Evolutionary conservation across 2,113 vertebrate genomes (phyloP).

Genomic region (Eubucco bourcierii): DNA sequence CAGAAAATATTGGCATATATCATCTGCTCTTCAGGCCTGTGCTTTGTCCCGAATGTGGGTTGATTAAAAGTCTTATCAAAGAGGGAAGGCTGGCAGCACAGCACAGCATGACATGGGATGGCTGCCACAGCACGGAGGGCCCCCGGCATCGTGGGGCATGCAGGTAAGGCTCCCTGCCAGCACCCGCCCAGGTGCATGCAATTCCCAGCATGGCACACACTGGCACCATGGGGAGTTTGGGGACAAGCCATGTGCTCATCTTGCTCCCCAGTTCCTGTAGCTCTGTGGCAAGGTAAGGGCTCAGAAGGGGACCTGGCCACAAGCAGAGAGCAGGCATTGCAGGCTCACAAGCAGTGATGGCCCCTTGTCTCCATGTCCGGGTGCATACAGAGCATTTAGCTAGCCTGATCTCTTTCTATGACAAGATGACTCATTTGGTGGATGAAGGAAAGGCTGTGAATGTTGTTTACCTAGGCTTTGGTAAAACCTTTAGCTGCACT

Average conservation of each 20-base stretch:
- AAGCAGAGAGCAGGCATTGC: neutral
- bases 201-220: neutral
- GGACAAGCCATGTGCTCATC: rapidly evolving
- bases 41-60: slow-evolving; percentile 4
- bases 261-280: neutral
- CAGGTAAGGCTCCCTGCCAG: neutral
- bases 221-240: rapidly evolving
- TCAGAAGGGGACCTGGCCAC: neutral
- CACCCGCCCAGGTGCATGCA: rapidly evolving
- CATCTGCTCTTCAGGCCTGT: neutral
- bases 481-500: neutral
- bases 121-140: neutral
- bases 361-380: rapidly evolving
- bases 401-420: neutral
- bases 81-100: neutral
- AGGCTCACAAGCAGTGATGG: neutral
- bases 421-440: rapidly evolving
- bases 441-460: neutral
- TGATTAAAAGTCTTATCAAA: neutral
- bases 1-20: neutral
- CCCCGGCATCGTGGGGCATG: neutral
- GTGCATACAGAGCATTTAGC: neutral
- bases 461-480: neutral
- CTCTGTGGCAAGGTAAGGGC: neutral
- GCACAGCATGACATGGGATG: neutral